Percentiles rank a stretch among this genome's conserved stretches.
Evolutionary conservation across 2,113 vertebrate species (phyloP).

Genomic region (Apodemus speciosus): DNA sequence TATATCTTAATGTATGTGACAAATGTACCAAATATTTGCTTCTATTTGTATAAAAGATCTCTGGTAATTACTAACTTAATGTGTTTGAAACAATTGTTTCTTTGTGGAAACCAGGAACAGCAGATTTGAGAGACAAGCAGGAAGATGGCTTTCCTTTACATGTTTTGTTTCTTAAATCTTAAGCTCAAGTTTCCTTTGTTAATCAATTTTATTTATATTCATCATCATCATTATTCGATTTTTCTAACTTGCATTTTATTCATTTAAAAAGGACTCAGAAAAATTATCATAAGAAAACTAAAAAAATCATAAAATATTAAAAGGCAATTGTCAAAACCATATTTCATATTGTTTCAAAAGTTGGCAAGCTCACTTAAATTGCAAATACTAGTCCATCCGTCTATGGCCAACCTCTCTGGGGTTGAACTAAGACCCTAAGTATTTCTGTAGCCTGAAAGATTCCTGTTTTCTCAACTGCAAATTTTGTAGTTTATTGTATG

Average conservation of each 20-base stretch:
- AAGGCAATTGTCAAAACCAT: not conserved
- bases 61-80: not conserved
- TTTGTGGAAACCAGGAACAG: not conserved
- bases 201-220: not conserved
- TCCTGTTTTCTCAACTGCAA: not conserved
- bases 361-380: not conserved
- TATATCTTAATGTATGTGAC: not conserved
- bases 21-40: not conserved
- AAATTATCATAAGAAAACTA: conserved; percentile 23
- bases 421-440: not conserved
- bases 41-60: not conserved
- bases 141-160: not conserved
- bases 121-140: not conserved
- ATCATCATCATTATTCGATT: not conserved
- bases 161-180: conserved; percentile 35
- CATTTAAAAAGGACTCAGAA: not conserved
- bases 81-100: not conserved
- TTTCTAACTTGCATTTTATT: not conserved
- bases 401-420: not conserved
- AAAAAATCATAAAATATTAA: not conserved
- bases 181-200: conserved; percentile 41
- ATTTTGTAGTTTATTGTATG: not conserved
- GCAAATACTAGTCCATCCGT: not conserved
- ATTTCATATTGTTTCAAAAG: conserved; percentile 20
- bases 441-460: not conserved